A percentile compares a stretch with the other conserved stretches of the same genome.
Evolutionary conservation across 1,140 invertebrate species (phyloP).

Genomic region (Druon quercuslanigerum): DNA sequence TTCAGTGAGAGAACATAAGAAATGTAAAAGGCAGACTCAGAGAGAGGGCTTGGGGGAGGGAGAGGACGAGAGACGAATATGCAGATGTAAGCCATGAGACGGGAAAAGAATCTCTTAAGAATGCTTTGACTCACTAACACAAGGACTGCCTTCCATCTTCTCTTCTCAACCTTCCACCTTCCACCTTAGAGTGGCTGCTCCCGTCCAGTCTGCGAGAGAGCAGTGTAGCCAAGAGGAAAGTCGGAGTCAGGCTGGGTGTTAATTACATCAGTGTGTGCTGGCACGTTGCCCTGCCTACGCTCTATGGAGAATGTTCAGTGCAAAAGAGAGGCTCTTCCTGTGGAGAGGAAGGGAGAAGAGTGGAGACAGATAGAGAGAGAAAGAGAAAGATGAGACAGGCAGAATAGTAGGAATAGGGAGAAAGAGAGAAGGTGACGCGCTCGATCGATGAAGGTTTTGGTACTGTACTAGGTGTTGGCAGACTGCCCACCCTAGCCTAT

Average conservation of each 20-base stretch:
- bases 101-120: conserved; percentile 33
- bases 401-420: conserved; percentile 33
- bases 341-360: conserved; percentile 25
- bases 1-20: neutral
- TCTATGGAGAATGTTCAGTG: conserved; percentile 25
- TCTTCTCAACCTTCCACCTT: conserved; percentile 7
- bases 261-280: conserved; percentile 64
- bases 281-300: conserved; percentile 53
- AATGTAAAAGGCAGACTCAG: neutral
- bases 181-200: conserved; percentile 6
- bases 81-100: neutral
- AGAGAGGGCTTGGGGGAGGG: too few species aligned
- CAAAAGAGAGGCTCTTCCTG: conserved; percentile 11
- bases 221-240: conserved; percentile 34
- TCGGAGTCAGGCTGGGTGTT: conserved; percentile 59
- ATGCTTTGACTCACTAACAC: neutral
- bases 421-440: conserved; percentile 12
- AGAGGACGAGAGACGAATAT: too few species aligned
- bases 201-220: conserved; percentile 9
- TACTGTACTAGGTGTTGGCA: conserved; percentile 47
- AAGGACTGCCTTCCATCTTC: neutral
- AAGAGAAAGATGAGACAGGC: conserved; percentile 32
- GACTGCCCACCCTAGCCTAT: conserved; percentile 43
- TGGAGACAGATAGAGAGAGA: conserved; percentile 22
- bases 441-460: conserved; percentile 53